Base-by-base conservation (phyloP, 2,888 invertebrate genomes). In the Molanna angustata region DNA sequence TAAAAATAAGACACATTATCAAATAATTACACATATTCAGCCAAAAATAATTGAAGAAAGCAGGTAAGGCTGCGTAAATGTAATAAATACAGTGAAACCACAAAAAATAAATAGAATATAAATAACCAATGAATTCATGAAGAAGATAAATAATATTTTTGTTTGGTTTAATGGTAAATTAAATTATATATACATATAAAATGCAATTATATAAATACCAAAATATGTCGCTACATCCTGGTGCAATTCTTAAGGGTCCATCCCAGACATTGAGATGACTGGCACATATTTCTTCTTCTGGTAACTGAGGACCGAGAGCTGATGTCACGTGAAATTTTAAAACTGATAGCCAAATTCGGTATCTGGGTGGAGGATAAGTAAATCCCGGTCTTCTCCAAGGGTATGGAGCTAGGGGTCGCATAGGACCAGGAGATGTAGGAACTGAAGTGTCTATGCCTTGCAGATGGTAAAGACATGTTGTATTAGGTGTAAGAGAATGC, bases 181-280 rank as follows among this genome's bases (percentile, higher is more conserved):
- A n/a, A n/a, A n/a, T n/a, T n/a, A n/a, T n/a, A n/a, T n/a, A n/a
- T n/a, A n/a, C n/a, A n/a, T n/a, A n/a, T n/a, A n/a, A n/a, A n/a
- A n/a, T n/a, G n/a, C n/a, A n/a, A n/a, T n/a, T n/a, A n/a, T n/a
- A n/a, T n/a, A n/a, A n/a, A n/a, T 66, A 90, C 90, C 90, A 90
- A 68, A 86, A 85, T 61, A 89, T 79, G 72, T 90, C 90, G 65
- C 88, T 88, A 72, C 90, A 90, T 22, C 82, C 80, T 14, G 85
- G 85, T 17, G 88, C 85, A 64, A 85, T 83, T 64, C 87, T 80
- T 64, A 89, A 76, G 42, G 88, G 87, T 2, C 91, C 91, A 67
- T 92, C 91, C 91, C 91, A 92, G 61, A 92, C 84, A 72, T 90
- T 87, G 62, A 92, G 74, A 73, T 89, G 88, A 58, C 90, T 90